phyloP scores from a whole-genome alignment of 1,140 invertebrate species.

The Proales similis region DNA sequence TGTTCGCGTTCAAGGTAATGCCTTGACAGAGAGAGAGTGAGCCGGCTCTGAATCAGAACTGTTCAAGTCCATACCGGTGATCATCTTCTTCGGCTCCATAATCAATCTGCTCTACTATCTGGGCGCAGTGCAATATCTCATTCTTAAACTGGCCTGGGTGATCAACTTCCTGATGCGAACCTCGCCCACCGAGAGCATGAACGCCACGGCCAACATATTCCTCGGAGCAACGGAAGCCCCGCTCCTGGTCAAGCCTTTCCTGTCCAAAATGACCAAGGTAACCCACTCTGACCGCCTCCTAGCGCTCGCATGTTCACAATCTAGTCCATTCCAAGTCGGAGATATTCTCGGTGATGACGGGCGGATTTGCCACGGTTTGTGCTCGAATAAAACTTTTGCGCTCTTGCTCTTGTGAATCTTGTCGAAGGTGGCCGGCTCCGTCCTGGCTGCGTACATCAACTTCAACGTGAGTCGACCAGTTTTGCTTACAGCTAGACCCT shows the following conservation, averaged over 20 bases:
- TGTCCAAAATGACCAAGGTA: constrained; percentile 31
- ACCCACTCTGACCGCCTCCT: no score
- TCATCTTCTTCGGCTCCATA: constrained; percentile 81
- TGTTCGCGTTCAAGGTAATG: constrained; percentile 19
- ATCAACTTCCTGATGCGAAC: constrained; percentile 29
- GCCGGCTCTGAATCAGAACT: neutral
- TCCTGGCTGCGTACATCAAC: constrained; percentile 23
- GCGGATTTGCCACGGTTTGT: constrained; percentile 87
- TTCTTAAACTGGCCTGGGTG: constrained; percentile 66
- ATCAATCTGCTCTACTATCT: constrained; percentile 78
- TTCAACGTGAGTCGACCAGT: neutral
- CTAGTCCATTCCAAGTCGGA: no score
- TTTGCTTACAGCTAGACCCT: neutral
- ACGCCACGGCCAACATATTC: constrained; percentile 51
- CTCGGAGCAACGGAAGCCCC: constrained; percentile 42
- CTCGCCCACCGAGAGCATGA: constrained; percentile 42
- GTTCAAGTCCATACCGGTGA: constrained; percentile 67
- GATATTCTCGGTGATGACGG: constrained; percentile 81
- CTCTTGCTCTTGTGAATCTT: neutral
- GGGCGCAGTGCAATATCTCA: constrained; percentile 76
- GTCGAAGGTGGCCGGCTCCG: constrained; percentile 24
- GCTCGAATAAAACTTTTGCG: constrained; percentile 60
- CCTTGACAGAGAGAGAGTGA: neutral
- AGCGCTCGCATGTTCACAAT: no score
- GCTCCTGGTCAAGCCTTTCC: constrained; percentile 16